These are phyloP conservation scores for Platycheirus albimanus DNA, from an alignment of 2,888 invertebrate genomes.

Conservation along the genomic window DNA sequence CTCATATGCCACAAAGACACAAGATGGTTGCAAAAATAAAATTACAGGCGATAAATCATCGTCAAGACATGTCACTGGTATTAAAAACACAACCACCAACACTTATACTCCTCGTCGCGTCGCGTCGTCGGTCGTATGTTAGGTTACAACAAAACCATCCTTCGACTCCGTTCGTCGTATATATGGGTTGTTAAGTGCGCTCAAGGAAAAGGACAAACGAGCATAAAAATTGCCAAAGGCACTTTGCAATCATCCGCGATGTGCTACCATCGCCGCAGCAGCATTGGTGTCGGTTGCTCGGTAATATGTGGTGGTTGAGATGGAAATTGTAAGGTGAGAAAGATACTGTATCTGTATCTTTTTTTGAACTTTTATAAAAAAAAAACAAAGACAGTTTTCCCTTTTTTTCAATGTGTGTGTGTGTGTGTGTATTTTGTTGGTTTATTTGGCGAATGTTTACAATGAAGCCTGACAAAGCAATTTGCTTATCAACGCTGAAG, in stretches of 20 bases:
- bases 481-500: constrained; percentile 52
- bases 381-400: constrained; percentile 38
- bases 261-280: constrained; percentile 24
- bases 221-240: constrained; percentile 67
- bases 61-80: constrained; percentile 72
- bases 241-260: constrained; percentile 60
- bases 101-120: too few relatives aligned
- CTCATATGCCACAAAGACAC: constrained; percentile 55
- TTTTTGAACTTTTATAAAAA: constrained; percentile 43
- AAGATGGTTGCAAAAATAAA: constrained; percentile 55
- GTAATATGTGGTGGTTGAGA: constrained; percentile 8
- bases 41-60: constrained; percentile 70
- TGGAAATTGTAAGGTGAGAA: constrained; percentile 55
- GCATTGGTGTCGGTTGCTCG: background rate
- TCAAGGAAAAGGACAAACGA: constrained; percentile 62
- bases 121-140: too few relatives aligned
- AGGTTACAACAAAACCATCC: background rate
- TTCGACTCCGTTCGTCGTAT: background rate
- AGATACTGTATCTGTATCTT: constrained; percentile 61
- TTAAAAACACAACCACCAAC: constrained; percentile 53
- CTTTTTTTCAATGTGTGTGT: too few relatives aligned
- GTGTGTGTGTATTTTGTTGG: background rate
- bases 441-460: constrained; percentile 27
- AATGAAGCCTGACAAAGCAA: constrained; percentile 51
- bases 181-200: constrained; percentile 2